phyloP scores from a whole-genome alignment of 2,113 vertebrate genomes.

The Solea senegalensis region DNA sequence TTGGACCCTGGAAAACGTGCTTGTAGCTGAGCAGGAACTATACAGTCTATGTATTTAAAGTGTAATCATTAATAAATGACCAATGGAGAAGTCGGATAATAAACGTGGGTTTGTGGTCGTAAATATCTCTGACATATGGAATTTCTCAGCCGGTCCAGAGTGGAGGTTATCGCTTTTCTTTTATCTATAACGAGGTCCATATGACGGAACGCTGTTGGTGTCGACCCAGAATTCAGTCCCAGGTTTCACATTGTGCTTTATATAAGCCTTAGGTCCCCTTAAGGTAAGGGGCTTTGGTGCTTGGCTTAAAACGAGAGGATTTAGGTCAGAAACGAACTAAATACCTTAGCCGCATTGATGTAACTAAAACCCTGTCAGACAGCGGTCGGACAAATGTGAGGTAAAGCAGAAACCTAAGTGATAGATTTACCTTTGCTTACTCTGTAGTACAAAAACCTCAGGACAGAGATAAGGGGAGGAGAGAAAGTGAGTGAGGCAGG shows the following conservation, averaged over 20 bases:
- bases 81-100: neutral
- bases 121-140: neutral
- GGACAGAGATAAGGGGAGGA: neutral
- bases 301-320: neutral
- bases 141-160: slow-evolving; percentile 7
- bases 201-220: slow-evolving; percentile 8
- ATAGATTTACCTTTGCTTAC: neutral
- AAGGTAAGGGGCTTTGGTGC: neutral
- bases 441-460: neutral
- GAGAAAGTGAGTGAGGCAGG: neutral
- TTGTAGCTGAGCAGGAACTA: too few species aligned
- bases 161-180: slow-evolving; percentile 6
- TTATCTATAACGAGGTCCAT: slow-evolving; percentile 17
- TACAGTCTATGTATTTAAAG: neutral
- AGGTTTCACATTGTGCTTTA: slow-evolving; percentile 15
- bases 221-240: slow-evolving; percentile 27
- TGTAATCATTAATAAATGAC: too few species aligned
- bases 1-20: too few species aligned
- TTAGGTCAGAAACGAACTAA: slow-evolving; percentile 18
- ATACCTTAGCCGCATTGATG: slow-evolving; percentile 2
- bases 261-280: slow-evolving; percentile 3
- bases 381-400: slow-evolving; percentile 4
- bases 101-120: neutral
- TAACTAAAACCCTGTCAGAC: slow-evolving; percentile 7
- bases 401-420: slow-evolving; percentile 12